phyloP scores from a whole-genome alignment of 2,797 vertebrate genomes.

The Mus caroli region DNA sequence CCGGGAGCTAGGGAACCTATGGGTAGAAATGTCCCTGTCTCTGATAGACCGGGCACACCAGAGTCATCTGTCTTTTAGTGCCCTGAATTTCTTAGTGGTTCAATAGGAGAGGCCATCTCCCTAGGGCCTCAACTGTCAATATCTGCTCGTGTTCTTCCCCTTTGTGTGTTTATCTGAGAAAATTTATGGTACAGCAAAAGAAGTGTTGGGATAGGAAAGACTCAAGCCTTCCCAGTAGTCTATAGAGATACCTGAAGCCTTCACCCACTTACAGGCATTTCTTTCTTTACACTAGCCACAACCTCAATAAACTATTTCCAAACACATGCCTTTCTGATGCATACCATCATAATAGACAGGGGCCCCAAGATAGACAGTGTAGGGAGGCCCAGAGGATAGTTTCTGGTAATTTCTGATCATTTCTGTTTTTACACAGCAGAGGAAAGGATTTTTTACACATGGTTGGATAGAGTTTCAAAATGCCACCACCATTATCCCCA shows the following conservation, averaged over 20 bases:
- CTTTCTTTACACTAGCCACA: neutral
- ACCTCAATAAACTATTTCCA: neutral
- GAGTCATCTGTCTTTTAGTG: neutral
- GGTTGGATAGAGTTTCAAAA: conserved; percentile 32
- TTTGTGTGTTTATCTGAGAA: neutral
- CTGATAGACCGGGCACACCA: neutral
- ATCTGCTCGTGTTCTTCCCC: neutral
- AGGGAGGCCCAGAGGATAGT: neutral
- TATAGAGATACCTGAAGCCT: neutral
- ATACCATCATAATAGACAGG: too few relatives aligned
- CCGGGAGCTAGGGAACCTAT: neutral
- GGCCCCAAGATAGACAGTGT: neutral
- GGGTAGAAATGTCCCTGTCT: neutral
- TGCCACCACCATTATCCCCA: conserved; percentile 35
- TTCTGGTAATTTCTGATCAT: conserved; percentile 45
- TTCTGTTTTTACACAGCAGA: conserved; percentile 52
- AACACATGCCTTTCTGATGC: neutral
- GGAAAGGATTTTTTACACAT: conserved; percentile 55
- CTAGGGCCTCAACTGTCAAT: neutral
- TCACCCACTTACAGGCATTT: neutral
- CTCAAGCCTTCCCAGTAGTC: neutral
- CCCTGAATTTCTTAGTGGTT: neutral
- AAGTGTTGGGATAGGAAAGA: neutral
- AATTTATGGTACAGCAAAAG: neutral
- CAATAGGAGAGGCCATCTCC: neutral